phyloP scores from a whole-genome alignment of 2,888 invertebrate genomes.

The Eupithecia inturbata region DNA sequence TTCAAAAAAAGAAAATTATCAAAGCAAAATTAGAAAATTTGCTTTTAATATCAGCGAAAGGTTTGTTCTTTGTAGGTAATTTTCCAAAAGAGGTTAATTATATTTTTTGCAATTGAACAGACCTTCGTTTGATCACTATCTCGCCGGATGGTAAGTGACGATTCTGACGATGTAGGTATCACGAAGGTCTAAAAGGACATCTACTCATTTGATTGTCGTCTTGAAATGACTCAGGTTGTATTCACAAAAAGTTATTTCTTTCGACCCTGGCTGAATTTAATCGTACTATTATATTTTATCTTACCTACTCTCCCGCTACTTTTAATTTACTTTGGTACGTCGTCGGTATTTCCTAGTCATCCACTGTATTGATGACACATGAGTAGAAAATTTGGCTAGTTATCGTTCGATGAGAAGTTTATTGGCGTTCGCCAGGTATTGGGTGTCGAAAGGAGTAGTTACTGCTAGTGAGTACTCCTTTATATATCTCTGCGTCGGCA shows the following conservation, averaged over 20 bases:
- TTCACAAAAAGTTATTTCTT: not conserved
- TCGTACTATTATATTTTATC: too few relatives aligned
- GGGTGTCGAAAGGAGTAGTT: conserved; percentile 20
- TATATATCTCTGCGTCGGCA: conserved; percentile 58
- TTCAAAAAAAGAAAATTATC: not conserved
- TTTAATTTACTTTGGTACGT: not conserved
- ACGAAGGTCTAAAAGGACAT: not conserved
- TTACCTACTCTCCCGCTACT: not conserved
- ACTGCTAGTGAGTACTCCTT: conserved; percentile 45
- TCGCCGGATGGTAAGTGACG: not conserved
- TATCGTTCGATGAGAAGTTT: not conserved
- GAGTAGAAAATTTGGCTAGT: not conserved
- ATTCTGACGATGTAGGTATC: too few relatives aligned
- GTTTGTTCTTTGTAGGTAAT: not conserved
- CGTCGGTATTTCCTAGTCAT: not conserved
- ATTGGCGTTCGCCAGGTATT: conserved; percentile 10
- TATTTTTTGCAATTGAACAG: not conserved
- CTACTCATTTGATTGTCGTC: not conserved
- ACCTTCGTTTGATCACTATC: not conserved
- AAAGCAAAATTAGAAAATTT: not conserved
- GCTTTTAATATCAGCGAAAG: not conserved
- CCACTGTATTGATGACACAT: not conserved
- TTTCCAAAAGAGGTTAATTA: not conserved
- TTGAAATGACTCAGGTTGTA: not conserved
- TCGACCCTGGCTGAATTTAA: not conserved